Base-by-base conservation (phyloP, 2,888 invertebrate species). In the Luffia ferchaultella region DNA sequence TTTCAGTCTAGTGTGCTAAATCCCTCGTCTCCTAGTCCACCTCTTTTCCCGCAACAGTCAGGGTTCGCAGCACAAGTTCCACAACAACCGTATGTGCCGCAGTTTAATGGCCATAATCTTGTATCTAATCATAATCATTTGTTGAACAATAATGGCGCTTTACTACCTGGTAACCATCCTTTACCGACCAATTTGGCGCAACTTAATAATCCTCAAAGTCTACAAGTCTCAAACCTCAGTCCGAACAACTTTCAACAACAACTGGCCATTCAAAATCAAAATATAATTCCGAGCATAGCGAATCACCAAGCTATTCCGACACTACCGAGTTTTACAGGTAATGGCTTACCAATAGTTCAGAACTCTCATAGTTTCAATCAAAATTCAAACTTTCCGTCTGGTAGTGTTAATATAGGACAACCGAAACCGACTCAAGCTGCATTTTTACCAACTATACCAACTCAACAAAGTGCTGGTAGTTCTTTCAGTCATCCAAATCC, bases 351-450 rank as follows among this genome's bases (percentile, higher is more conserved):
- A 2, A 52, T 72, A n/a, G 61, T 61, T 3, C 80, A 75, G 60
- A 73, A 65, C 44, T 48, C 60, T 20, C 67, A 65, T 12, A 65
- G 62, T 16, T 70, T 68, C 46, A 72, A 73, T 54, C 73, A 69
- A 48, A 74, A 70, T 54, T 68, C 67, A 18, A 68, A 65, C 45
- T 55, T 65, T 45, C 64, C 65, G 45, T 57, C 55, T 17, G 60
- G 62, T 43, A 59, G 61, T 15, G 64, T 73, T 9, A 75, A 70
- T 49, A 71, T 79, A 42, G 74, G 71, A 17, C 73, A 74, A 50
- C 79, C 78, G 50, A 68, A 78, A 54, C 77, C 76, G 1, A 80
- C 77, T 1, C 72, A 78, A 53, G 60, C 72, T 16, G 69, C 74
- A 40, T 84, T 84, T 54, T 60, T 79, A 2, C 83, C 82, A 1